These are phyloP conservation scores for Cossypha caffra DNA, from an alignment of 2,797 vertebrate species.

Conservation along the genomic window DNA sequence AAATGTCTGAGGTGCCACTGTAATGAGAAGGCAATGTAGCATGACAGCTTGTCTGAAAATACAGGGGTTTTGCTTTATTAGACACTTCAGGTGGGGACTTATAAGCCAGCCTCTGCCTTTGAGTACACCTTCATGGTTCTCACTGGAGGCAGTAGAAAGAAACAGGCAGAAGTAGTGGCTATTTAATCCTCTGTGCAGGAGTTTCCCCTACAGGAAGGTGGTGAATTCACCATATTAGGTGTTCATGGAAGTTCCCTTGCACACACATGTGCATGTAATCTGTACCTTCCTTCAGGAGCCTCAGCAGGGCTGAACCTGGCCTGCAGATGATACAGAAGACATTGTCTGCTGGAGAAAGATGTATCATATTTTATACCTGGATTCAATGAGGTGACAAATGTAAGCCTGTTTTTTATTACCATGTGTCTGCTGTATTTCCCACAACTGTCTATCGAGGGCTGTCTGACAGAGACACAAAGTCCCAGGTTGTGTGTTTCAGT, in stretches of 20 bases:
- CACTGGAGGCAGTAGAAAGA: not conserved
- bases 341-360: not conserved
- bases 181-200: not conserved
- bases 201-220: not conserved
- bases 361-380: not conserved
- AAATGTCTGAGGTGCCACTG: not conserved
- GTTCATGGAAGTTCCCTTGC: rapidly evolving
- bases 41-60: not conserved
- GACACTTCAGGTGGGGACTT: not conserved
- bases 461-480: slow-evolving; percentile 11
- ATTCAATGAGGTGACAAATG: slow-evolving; percentile 30
- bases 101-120: not conserved
- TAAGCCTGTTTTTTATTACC: not conserved
- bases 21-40: not conserved
- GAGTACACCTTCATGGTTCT: not conserved
- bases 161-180: not conserved
- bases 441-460: not conserved
- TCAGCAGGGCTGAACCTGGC: not conserved
- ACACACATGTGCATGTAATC: rapidly evolving
- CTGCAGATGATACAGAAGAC: not conserved
- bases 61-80: not conserved
- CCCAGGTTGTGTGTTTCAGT: not conserved
- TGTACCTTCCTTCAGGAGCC: not conserved
- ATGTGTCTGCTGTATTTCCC: not conserved
- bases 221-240: not conserved